These are phyloP conservation scores for Trichopria drosophilae DNA, from an alignment of 2,888 invertebrate genomes.

Conservation along the genomic window DNA sequence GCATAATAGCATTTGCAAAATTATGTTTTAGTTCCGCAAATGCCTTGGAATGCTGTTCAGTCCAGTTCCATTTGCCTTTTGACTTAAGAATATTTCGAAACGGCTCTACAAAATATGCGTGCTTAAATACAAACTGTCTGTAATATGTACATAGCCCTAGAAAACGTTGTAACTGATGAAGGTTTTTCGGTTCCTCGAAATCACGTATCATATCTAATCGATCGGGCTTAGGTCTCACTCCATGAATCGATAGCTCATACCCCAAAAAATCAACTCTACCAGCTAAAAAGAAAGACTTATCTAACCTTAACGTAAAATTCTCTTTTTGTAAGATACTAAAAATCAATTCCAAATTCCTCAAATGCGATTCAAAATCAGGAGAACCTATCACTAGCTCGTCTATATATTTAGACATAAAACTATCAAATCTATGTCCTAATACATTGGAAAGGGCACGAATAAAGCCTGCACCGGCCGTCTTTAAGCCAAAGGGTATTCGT, in stretches of 20 bases:
- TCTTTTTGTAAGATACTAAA: background rate
- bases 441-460: background rate
- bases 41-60: background rate
- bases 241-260: background rate
- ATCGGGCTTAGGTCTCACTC: background rate
- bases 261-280: background rate
- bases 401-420: background rate
- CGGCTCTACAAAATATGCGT: background rate
- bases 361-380: background rate
- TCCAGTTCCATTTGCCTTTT: background rate
- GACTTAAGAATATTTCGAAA: background rate
- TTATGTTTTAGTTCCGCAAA: background rate
- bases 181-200: no score
- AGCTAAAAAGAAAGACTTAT: background rate
- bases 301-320: slow-evolving; percentile 1
- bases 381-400: background rate
- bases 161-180: background rate
- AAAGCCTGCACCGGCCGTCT: background rate
- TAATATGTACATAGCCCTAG: background rate
- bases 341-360: background rate
- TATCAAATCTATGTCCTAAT: background rate
- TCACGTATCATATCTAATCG: background rate
- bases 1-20: no score
- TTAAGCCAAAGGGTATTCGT: background rate
- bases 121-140: background rate